Base-by-base conservation (phyloP, 2,888 invertebrate genomes). In the Xestia rhomboidea region DNA sequence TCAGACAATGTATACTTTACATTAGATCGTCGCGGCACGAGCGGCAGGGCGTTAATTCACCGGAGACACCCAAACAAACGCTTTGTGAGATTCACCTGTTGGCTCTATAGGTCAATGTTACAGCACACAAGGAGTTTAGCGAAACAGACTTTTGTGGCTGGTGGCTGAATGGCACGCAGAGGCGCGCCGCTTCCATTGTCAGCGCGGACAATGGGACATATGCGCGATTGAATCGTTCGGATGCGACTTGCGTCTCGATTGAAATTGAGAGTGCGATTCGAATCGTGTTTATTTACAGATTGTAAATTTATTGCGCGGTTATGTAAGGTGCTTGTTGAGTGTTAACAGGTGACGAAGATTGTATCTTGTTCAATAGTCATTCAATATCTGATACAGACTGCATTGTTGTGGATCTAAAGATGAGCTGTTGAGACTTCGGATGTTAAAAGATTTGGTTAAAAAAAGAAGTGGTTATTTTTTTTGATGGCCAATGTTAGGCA, bases 41-140 rank as follows among this genome's bases (percentile, higher is more conserved):
- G 88, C 87, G 80, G 84, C 84, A 90, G 90, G 90, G 91, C 90
- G 91, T 90, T 93, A 93, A 94, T 93, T 93, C 92, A 93, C 89
- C 88, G 82, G 93, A 94, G 94, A 94, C 95, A 96, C 96, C 95
- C 95, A 96, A 96, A 96, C 95, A 96, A 95, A 92, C 91, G 93
- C 92, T 94, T 94, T 94, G 94, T 94, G 90, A 93, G 92, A 94
- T 91, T 94, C 95, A 96, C 95, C 96, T 95, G 95, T 95, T 95
- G 95, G 95, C 92, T 95, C 96, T 96, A 95, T 96, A 95, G 96
- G 96, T 96, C 96, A 96, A 96, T 96, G 96, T 95, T 95, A 95
- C 95, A 95, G 93, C 92, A 92, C 88, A 93, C 94, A 95, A 95
- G 95, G 95, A 95, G 95, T 95, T 95, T 94, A 95, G 95, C 93